phyloP scores from a whole-genome alignment of 2,113 vertebrate genomes.

The Phalacrocorax brasilianus region DNA sequence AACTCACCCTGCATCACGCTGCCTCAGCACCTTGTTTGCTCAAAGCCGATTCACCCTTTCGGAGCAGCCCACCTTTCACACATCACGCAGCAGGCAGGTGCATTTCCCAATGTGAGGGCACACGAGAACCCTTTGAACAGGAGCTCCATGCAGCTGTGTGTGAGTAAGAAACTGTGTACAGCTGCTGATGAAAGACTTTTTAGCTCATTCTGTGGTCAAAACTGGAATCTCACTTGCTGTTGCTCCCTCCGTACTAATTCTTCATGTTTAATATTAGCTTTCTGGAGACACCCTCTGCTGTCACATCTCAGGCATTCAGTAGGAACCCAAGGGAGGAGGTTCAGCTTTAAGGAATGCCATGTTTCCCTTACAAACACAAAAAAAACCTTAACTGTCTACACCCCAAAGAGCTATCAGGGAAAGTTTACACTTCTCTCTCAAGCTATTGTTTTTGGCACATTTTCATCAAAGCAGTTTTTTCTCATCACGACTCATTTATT shows the following conservation, averaged over 20 bases:
- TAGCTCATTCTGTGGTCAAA: slow-evolving; percentile 16
- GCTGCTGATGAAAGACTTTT: neutral
- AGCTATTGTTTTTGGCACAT: slow-evolving; percentile 11
- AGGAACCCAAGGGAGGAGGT: slow-evolving; percentile 56
- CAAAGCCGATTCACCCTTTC: rapidly evolving
- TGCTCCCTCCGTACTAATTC: neutral
- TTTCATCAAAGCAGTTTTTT: neutral
- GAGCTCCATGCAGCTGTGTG: neutral
- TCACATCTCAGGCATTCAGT: slow-evolving; percentile 63
- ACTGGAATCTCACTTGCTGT: neutral
- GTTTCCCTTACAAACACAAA: slow-evolving; percentile 20
- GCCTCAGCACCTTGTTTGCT: neutral
- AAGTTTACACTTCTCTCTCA: neutral
- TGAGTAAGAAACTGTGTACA: neutral
- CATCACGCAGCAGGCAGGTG: neutral
- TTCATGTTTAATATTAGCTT: slow-evolving; percentile 33
- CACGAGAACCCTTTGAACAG: neutral
- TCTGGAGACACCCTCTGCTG: slow-evolving; percentile 56
- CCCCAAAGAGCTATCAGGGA: slow-evolving; percentile 17
- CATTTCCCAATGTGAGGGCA: neutral
- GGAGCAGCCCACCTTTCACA: neutral
- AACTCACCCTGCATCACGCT: neutral
- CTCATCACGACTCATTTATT: neutral
- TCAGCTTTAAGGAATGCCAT: slow-evolving; percentile 58
- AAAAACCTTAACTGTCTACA: slow-evolving; percentile 11